A percentile compares a stretch with the other conserved stretches of the same genome.
These are phyloP conservation scores for Tachina fera DNA, from an alignment of 2,888 invertebrate species.

Conservation along the genomic window DNA sequence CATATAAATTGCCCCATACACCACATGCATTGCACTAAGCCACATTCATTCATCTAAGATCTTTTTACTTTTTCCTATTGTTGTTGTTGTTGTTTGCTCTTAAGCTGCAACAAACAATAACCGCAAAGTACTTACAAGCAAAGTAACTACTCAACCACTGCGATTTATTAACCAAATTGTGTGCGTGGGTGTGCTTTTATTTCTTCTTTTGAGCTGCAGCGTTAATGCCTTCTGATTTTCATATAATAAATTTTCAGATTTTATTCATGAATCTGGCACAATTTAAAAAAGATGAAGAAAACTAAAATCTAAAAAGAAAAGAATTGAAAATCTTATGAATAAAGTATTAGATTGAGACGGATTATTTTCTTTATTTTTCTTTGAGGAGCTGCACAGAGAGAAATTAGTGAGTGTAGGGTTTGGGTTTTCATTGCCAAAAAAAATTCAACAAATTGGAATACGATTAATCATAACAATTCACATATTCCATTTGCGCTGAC, in stretches of 20 bases:
- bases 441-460: too few relatives aligned
- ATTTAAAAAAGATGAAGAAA: slow-evolving; percentile 42
- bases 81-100: not conserved
- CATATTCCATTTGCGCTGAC: not conserved
- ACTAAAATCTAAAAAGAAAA: slow-evolving; percentile 17
- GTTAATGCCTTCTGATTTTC: slow-evolving; percentile 64
- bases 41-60: slow-evolving; percentile 21
- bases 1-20: slow-evolving; percentile 9
- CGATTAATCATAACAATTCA: not conserved
- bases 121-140: slow-evolving; percentile 20
- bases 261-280: slow-evolving; percentile 64
- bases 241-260: slow-evolving; percentile 64
- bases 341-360: slow-evolving; percentile 32
- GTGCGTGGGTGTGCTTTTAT: slow-evolving; percentile 32
- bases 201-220: slow-evolving; percentile 28
- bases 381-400: not conserved
- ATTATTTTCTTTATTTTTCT: not conserved
- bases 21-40: slow-evolving; percentile 9
- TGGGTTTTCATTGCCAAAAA: too few relatives aligned
- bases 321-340: slow-evolving; percentile 14
- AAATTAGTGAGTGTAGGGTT: not conserved
- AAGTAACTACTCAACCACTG: slow-evolving; percentile 43
- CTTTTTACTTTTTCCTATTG: not conserved
- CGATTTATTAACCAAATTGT: slow-evolving; percentile 45
- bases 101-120: slow-evolving; percentile 33